phyloP scores from a whole-genome alignment of 2,797 vertebrate genomes.

The Periparus ater region DNA sequence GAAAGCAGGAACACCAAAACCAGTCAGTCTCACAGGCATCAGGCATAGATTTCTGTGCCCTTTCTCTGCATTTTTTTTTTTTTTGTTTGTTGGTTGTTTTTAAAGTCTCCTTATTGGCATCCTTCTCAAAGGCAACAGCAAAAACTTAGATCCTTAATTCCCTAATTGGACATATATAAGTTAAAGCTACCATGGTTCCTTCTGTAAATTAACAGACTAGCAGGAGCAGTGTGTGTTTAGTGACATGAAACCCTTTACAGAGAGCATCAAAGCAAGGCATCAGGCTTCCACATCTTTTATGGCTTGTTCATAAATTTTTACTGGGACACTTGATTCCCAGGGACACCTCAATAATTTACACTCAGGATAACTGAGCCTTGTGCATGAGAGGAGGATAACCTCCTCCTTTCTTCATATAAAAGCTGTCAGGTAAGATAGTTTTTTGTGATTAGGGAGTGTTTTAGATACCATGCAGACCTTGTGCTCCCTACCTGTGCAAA shows the following conservation, averaged over 20 bases:
- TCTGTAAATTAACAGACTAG: background rate
- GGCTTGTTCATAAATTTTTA: constrained; percentile 28
- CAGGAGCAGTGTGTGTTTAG: background rate
- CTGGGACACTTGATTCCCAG: background rate
- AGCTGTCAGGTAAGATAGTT: background rate
- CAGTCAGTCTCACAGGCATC: background rate
- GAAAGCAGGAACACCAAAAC: background rate
- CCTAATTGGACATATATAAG: background rate
- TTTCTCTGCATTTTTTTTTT: background rate
- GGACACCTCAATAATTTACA: background rate
- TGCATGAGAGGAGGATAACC: background rate
- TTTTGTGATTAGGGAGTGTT: background rate
- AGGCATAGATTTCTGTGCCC: background rate
- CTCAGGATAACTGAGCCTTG: background rate
- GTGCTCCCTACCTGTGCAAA: background rate
- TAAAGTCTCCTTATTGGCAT: background rate
- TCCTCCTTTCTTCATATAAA: background rate
- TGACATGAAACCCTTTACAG: background rate
- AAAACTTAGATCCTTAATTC: background rate
- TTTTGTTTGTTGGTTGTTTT: background rate
- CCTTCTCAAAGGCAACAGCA: background rate
- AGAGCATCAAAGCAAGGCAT: background rate
- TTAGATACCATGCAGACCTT: background rate
- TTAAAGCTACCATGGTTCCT: background rate
- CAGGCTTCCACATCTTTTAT: background rate